Percentiles rank a stretch among this genome's conserved stretches.
Evolutionary conservation across 2,113 vertebrate species (phyloP).

Genomic region (Arizona elegans): DNA sequence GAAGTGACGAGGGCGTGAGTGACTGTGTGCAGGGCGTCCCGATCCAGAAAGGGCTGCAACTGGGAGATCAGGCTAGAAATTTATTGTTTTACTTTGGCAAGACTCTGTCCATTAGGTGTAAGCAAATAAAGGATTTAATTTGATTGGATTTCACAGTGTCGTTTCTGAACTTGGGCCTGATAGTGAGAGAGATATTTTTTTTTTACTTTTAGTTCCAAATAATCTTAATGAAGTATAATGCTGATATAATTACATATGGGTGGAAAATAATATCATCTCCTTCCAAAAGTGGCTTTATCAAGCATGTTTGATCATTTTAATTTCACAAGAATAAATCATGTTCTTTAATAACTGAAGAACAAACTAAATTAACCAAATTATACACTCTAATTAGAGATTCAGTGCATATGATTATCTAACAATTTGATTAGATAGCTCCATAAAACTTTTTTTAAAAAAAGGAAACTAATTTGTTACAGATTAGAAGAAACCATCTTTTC

Average conservation of each 20-base stretch:
- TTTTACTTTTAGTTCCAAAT: slow-evolving; percentile 16
- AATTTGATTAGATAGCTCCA: slow-evolving; percentile 54
- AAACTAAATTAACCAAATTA: slow-evolving; percentile 53
- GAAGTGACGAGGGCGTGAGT: too few relatives aligned
- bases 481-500: slow-evolving; percentile 31
- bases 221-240: slow-evolving; percentile 52
- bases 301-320: slow-evolving; percentile 56
- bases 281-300: slow-evolving; percentile 52
- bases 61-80: neutral
- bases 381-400: slow-evolving; percentile 54
- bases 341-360: slow-evolving; percentile 54
- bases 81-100: neutral
- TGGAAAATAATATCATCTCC: slow-evolving; percentile 51
- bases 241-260: slow-evolving; percentile 49
- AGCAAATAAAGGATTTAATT: neutral
- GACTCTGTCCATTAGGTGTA: neutral
- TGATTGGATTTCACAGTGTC: neutral
- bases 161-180: neutral
- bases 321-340: slow-evolving; percentile 48
- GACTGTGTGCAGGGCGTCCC: too few relatives aligned
- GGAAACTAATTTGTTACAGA: slow-evolving; percentile 43
- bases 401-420: slow-evolving; percentile 34
- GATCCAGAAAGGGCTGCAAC: too few relatives aligned
- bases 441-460: slow-evolving; percentile 15
- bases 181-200: neutral